Evolutionary conservation across 2,888 invertebrate species (phyloP).

Genomic region (Anorthoa munda): DNA sequence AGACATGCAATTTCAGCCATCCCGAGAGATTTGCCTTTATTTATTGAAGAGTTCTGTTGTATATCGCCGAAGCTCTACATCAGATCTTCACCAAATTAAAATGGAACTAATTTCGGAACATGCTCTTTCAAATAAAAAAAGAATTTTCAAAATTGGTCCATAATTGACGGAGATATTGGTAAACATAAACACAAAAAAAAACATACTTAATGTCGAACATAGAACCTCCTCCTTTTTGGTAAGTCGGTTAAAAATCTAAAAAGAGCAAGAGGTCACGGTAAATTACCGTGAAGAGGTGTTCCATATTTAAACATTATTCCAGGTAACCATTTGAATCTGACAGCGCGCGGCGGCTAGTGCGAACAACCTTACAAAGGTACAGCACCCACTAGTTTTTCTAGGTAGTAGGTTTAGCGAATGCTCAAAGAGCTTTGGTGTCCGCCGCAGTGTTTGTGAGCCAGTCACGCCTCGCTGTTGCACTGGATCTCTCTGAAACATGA

Average conservation of each 20-base stretch:
- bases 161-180: too few relatives aligned
- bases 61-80: too few relatives aligned
- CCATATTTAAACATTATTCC: conserved; percentile 34
- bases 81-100: too few relatives aligned
- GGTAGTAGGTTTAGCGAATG: conserved; percentile 67
- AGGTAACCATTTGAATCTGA: conserved; percentile 26
- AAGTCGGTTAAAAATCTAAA: not conserved
- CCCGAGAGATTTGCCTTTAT: too few relatives aligned
- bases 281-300: not conserved
- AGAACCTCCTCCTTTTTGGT: too few relatives aligned
- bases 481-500: conserved; percentile 56
- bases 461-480: conserved; percentile 54
- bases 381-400: conserved; percentile 70
- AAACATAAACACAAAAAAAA: too few relatives aligned
- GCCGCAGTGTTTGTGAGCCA: conserved; percentile 74
- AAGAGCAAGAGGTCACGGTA: not conserved
- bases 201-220: too few relatives aligned
- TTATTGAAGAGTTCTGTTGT: too few relatives aligned
- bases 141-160: too few relatives aligned
- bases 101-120: too few relatives aligned
- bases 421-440: conserved; percentile 87
- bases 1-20: too few relatives aligned
- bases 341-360: conserved; percentile 17
- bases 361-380: conserved; percentile 69
- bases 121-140: too few relatives aligned